Base-by-base conservation (phyloP, 2,888 invertebrate species). In the Meliscaeva auricollis region DNA sequence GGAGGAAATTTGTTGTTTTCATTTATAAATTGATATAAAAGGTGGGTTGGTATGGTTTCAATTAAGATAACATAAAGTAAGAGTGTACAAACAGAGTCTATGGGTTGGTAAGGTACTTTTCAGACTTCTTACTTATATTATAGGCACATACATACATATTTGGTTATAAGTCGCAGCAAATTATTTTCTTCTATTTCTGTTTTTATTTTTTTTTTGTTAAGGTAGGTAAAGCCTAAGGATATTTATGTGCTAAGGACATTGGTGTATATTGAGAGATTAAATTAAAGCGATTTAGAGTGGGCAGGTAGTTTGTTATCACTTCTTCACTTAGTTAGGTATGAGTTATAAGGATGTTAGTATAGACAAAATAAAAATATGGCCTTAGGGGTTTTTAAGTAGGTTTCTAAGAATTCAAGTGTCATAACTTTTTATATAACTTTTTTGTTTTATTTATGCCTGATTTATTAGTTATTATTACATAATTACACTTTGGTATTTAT, bases 51-150 rank as follows among this genome's bases (percentile, higher is more conserved):
- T 52, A 72, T n/a, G 64, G 41, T 75, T 79, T 79, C 79, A 84
- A 84, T 84, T 84, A 84, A 72, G 79, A 79, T 70, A 70, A 79
- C 35, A 66, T 50, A 66, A 66, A 48, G 15, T 66, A 22, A 20
- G n/a, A 22, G 66, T n/a, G 17, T 35, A 66, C n/a, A 30, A 3
- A 30, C 2, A 20, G n/a, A n/a, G 8, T 38, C 9, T 38, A 38
- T 38, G 35, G 32, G n/a, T n/a, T n/a, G n/a, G n/a, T n/a, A n/a
- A 26, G 4, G 26, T 26, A n/a, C 26, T 8, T 8, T 8, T 7
- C 11, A 11, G 35, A 38, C 11, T 1, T 4, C 11, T 1, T 4
- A 9, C 1, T 1, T 38, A 38, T 38, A 3, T 8, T 5, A 2
- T 38, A 11, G 35, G 13, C 32, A 32, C 15, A 4, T n/a, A 56